Base-by-base conservation (phyloP, 2,113 vertebrate genomes). In the Chaetodon auriga region DNA sequence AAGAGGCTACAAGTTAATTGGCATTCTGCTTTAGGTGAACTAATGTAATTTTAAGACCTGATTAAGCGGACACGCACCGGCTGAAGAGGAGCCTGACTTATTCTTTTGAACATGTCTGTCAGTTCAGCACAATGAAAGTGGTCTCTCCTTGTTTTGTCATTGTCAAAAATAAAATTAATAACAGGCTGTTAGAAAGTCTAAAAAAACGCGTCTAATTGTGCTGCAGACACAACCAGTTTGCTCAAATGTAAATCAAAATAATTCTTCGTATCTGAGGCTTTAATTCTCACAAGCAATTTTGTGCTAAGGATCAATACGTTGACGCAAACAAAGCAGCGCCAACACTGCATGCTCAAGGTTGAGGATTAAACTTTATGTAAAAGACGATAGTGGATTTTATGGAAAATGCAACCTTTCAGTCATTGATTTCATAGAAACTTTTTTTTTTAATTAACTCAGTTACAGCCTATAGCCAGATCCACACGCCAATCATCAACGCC, bases 1-100 rank as follows among this genome's bases (percentile, higher is more conserved):
- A 60, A 61, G 78, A 77, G 83, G 83, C 78, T 76, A 77, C 71
- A 83, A 88, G 82, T 88, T 92, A 90, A 93, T 90, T 89, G 76
- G 57, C 65, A 80, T 45, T 53, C 41, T 84, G 68, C 57, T 83
- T 90, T 65, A 90, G 84, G 89, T 86, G 79, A 86, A 89, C 64
- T 88, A 79, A 87, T 83, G 82, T 18, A 10, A 18, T 80, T 90
- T 91, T 78, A 80, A 89, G 75, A 75, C 61, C 16, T 23, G 83
- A 60, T 25, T 65, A 83, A 85, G 66, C 14, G 10, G 36, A 41
- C n/a, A 61, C 51, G 61, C 65, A 65, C 46, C 74, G 61, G 46
- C 38, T 51, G 15, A 45, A 41, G 30, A 30, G 30, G n/a, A 60
- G n/a, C 45, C 53, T 43, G 71, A 21, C 53, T 43, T 41, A 4